phyloP scores from a whole-genome alignment of 2,113 vertebrate genomes.

The Mastomys natalensis region DNA sequence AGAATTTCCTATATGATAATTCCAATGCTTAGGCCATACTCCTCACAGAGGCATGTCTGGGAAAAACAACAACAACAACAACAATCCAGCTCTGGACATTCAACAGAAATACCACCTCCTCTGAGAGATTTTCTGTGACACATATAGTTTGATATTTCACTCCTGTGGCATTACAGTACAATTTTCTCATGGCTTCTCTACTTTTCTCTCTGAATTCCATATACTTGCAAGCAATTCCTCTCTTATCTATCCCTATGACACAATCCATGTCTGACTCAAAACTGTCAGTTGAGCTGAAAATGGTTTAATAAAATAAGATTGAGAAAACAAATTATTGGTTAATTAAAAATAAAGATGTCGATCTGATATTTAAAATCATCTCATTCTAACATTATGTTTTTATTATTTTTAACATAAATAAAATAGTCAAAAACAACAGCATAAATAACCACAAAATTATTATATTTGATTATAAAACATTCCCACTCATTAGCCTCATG shows the following conservation, averaged over 20 bases:
- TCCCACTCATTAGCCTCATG: neutral
- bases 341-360: neutral
- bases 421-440: neutral
- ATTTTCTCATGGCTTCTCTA: neutral
- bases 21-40: neutral
- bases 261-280: neutral
- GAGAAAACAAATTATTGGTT: neutral
- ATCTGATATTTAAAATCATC: neutral
- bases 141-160: neutral
- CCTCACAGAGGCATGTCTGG: neutral
- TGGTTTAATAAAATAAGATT: neutral
- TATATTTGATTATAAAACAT: neutral
- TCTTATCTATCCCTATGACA: neutral
- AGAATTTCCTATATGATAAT: neutral
- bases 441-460: slow-evolving; percentile 7
- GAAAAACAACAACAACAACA: neutral
- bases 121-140: neutral
- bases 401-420: neutral
- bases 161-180: rapidly evolving
- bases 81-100: neutral
- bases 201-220: neutral
- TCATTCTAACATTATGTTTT: neutral
- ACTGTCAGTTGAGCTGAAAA: neutral
- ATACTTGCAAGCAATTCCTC: neutral
- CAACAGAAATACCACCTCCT: neutral